Conservation (phyloP, 2,888 invertebrate genomes). For the Escarpia spicata region DNA sequence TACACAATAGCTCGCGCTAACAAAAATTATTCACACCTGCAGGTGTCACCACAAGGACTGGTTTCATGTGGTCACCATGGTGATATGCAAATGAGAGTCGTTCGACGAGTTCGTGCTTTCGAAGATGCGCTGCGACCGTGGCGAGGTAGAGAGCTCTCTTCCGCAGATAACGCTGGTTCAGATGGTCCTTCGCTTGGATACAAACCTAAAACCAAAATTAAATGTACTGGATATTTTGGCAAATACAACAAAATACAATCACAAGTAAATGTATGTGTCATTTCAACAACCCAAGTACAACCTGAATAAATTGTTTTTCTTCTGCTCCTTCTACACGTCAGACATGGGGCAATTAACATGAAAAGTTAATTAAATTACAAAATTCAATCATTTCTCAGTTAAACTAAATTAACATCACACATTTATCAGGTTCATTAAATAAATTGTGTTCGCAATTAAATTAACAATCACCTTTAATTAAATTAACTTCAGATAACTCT, state of each 20-base stretch:
- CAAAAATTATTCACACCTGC: conserved; percentile 45
- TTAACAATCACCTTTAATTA: too few relatives aligned
- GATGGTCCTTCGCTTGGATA: conserved; percentile 81
- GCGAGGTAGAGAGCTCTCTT: conserved; percentile 83
- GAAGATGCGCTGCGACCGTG: conserved; percentile 72
- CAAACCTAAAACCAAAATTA: conserved; percentile 68
- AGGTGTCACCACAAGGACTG: conserved; percentile 66
- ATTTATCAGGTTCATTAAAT: too few relatives aligned
- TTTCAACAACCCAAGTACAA: background rate
- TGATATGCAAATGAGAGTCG: conserved; percentile 67
- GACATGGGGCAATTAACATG: too few relatives aligned
- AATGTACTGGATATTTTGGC: background rate
- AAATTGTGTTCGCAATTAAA: too few relatives aligned
- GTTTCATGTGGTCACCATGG: conserved; percentile 71
- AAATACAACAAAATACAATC: background rate
- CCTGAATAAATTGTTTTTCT: too few relatives aligned
- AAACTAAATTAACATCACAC: too few relatives aligned
- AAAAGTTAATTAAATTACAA: too few relatives aligned
- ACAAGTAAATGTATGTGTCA: background rate
- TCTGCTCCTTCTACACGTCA: too few relatives aligned
- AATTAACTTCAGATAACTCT: too few relatives aligned
- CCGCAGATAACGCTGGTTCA: conserved; percentile 83
- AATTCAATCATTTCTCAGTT: too few relatives aligned
- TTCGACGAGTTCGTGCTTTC: conserved; percentile 67
- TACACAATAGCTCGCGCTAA: background rate